Base-by-base conservation (phyloP, 2,797 vertebrate genomes). In the Salmo trutta region DNA sequence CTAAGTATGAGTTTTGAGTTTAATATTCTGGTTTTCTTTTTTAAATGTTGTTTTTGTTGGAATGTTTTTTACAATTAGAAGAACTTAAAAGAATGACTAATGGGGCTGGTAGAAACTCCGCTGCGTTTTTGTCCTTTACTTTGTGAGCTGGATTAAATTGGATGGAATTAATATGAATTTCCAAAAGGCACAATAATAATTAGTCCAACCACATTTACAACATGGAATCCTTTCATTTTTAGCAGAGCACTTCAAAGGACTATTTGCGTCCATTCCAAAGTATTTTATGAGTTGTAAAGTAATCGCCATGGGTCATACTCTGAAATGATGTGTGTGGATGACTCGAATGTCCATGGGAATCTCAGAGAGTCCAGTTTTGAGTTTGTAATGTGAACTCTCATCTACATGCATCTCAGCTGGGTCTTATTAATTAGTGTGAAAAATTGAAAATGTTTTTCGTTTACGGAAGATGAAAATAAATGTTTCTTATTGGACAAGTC, bases 1-100 rank as follows among this genome's bases (percentile, higher is more conserved):
- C 77, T 59, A 29, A 15, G 72, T 66, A 47, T 41, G 29, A 36
- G 66, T 76, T 41, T 8, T 59, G n/a, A 62, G 59, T 21, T 21
- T 59, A 33, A 67, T 67, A 67, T 67, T 67, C 29, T 47, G 16
- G 36, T 21, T 53, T 41, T 5, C 24, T 53, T 71, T 36, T 47
- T 67, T 74, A 75, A 84, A 84, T 81, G 75, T 81, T 80, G 4
- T 54, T 24, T 27, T 67, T 47, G 54, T 70, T 15, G 27, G 12
- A 1, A 21, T 33, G 12, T 41, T 59, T 53, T 14, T 64, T 70
- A 16, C 1, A 2, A 62, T 27, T 77, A 24, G 36, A 59, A 16
- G 54, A 29, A 66, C 24, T 66, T 66, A 12, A 66, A 29, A 29
- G 1, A 66, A 27, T 0, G 12, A 7, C 24, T 15, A 27, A 15